phyloP scores from a whole-genome alignment of 2,888 invertebrate species.

The Copidosoma aretas region DNA sequence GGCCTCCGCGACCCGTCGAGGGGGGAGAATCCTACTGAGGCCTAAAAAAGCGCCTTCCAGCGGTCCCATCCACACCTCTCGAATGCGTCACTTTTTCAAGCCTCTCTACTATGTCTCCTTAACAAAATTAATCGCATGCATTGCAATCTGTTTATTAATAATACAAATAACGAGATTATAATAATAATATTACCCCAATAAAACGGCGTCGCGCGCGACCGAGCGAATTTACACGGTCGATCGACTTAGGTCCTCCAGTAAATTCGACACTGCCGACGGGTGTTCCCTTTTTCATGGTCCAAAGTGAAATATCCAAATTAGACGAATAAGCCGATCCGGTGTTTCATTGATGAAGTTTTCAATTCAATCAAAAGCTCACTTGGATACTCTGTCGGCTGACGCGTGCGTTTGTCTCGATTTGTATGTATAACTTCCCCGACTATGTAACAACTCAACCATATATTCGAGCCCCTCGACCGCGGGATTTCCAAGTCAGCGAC shows the following conservation, averaged over 20 bases:
- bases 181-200: conserved; percentile 3
- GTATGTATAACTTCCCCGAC: conserved; percentile 29
- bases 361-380: neutral
- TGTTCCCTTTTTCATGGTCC: neutral
- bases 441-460: neutral
- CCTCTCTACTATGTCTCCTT: conserved; percentile 9
- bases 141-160: too few species aligned
- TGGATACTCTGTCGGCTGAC: conserved; percentile 15
- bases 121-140: too few species aligned
- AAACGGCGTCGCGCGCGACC: conserved; percentile 14
- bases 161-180: too few species aligned
- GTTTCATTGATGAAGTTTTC: neutral
- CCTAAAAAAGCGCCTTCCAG: conserved; percentile 18
- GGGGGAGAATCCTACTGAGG: conserved; percentile 14
- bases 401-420: conserved; percentile 16
- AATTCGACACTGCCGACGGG: conserved; percentile 18
- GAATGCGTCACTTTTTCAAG: conserved; percentile 19
- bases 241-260: conserved; percentile 20
- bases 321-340: too few species aligned
- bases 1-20: conserved; percentile 15
- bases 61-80: conserved; percentile 34
- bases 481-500: conserved; percentile 11
- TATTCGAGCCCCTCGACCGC: conserved; percentile 6
- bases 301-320: neutral
- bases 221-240: conserved; percentile 28